phyloP scores from a whole-genome alignment of 2,888 invertebrate genomes.

The Hecatera dysodea region DNA sequence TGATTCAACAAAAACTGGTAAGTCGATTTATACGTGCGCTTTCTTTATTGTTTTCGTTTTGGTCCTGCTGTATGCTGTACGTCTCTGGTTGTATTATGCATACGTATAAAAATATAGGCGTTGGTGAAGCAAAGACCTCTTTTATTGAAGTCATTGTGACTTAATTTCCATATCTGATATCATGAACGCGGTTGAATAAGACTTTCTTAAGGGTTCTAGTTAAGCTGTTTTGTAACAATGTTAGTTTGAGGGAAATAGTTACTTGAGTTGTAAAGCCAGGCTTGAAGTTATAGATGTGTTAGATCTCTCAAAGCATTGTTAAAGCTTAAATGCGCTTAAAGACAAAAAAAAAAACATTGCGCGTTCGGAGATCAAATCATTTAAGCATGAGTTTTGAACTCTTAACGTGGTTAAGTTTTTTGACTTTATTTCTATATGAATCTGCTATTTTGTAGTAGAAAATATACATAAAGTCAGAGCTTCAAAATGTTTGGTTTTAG shows the following conservation, averaged over 20 bases:
- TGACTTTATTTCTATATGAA: background rate
- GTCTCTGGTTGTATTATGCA: slow-evolving; percentile 50
- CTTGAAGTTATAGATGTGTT: slow-evolving; percentile 35
- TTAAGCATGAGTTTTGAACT: slow-evolving; percentile 24
- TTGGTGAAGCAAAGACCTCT: slow-evolving; percentile 49
- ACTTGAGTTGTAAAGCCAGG: background rate
- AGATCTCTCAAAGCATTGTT: slow-evolving; percentile 50
- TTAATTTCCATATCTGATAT: slow-evolving; percentile 64
- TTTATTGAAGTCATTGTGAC: slow-evolving; percentile 57
- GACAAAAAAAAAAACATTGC: slow-evolving; percentile 44
- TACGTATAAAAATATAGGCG: slow-evolving; percentile 56
- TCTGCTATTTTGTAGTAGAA: background rate
- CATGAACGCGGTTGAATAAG: slow-evolving; percentile 44
- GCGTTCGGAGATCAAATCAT: slow-evolving; percentile 46
- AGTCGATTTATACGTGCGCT: slow-evolving; percentile 66
- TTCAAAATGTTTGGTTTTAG: background rate
- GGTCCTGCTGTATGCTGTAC: slow-evolving; percentile 50
- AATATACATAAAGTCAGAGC: too few relatives aligned
- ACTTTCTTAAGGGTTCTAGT: slow-evolving; percentile 50
- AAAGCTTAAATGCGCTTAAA: slow-evolving; percentile 35
- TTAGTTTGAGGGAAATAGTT: slow-evolving; percentile 1
- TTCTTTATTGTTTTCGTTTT: slow-evolving; percentile 75
- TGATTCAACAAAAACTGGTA: slow-evolving; percentile 84
- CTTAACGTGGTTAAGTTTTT: background rate
- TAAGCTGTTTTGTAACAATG: slow-evolving; percentile 18